Conservation (phyloP, 2,797 vertebrate species). For the Micropoecilia bifurca region DNA sequence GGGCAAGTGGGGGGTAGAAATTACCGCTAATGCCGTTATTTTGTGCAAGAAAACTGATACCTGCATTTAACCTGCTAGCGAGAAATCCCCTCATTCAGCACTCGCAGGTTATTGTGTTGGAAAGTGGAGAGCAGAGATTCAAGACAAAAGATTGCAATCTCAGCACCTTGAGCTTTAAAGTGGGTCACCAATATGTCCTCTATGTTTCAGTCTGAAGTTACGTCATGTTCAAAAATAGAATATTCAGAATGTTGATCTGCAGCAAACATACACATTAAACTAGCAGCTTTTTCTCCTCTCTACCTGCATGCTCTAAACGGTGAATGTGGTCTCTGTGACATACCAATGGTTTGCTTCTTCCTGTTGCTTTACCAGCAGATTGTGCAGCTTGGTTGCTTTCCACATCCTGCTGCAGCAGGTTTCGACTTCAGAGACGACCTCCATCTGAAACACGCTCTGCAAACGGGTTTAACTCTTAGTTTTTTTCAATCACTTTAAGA, state of each 20-base stretch:
- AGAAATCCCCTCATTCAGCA: constrained; percentile 6
- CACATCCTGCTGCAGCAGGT: constrained; percentile 3
- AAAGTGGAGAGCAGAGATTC: neutral
- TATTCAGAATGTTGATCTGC: neutral
- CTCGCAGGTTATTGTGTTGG: neutral
- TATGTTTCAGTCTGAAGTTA: neutral
- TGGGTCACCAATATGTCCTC: neutral
- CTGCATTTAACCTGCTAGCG: neutral
- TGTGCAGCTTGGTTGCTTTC: neutral
- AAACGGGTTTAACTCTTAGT: neutral
- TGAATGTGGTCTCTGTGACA: neutral
- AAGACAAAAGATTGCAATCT: neutral
- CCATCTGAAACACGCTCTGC: neutral
- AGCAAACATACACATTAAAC: neutral
- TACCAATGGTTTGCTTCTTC: constrained; percentile 4
- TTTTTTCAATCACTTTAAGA: neutral
- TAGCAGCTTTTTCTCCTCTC: neutral
- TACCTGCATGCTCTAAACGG: neutral
- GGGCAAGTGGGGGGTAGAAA: no score
- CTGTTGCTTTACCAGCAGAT: neutral
- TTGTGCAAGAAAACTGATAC: constrained; percentile 50
- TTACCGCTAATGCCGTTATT: constrained; percentile 58
- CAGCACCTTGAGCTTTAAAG: neutral
- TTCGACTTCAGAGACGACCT: neutral
- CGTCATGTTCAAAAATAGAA: neutral